Evolutionary conservation across 1,140 invertebrate species (phyloP).

Genomic region (Scaptodrosophila lebanonensis): DNA sequence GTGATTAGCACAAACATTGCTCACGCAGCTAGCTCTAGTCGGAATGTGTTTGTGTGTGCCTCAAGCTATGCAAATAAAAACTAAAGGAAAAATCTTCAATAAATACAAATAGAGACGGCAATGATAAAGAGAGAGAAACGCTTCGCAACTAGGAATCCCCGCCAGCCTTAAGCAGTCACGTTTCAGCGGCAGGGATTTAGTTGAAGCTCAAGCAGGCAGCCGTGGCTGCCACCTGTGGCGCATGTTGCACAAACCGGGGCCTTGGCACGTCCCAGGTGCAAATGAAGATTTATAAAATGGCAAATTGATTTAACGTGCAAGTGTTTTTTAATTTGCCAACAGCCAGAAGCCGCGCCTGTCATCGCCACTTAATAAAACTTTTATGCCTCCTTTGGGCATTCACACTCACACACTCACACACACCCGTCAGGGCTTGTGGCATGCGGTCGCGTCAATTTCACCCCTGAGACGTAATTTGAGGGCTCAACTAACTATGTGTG

Average conservation of each 20-base stretch:
- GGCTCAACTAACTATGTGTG: too few species aligned
- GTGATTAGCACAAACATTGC: too few species aligned
- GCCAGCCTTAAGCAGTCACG: conserved; percentile 43
- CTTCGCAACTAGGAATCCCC: conserved; percentile 39
- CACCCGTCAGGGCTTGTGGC: neutral
- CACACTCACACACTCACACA: conserved; percentile 11
- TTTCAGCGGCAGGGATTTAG: conserved; percentile 31
- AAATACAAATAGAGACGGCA: conserved; percentile 33
- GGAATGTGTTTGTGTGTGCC: too few species aligned
- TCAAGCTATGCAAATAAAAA: conserved; percentile 44
- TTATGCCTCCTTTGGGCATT: conserved; percentile 48
- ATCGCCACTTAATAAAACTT: conserved; percentile 56
- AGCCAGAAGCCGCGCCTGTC: conserved; percentile 7
- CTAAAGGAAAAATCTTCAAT: conserved; percentile 16
- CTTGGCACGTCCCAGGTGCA: conserved; percentile 59
- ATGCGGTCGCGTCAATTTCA: conserved; percentile 51
- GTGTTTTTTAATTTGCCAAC: conserved; percentile 50
- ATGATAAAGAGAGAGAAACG: conserved; percentile 50
- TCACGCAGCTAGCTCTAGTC: too few species aligned
- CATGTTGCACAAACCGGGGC: conserved; percentile 13
- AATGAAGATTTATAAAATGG: conserved; percentile 73
- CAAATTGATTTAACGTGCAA: conserved; percentile 70
- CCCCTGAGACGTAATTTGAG: conserved; percentile 38
- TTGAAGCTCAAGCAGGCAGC: conserved; percentile 21
- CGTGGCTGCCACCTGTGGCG: conserved; percentile 55